Conservation (phyloP, 2,797 vertebrate species). For the Buphagus erythrorhynchus region DNA sequence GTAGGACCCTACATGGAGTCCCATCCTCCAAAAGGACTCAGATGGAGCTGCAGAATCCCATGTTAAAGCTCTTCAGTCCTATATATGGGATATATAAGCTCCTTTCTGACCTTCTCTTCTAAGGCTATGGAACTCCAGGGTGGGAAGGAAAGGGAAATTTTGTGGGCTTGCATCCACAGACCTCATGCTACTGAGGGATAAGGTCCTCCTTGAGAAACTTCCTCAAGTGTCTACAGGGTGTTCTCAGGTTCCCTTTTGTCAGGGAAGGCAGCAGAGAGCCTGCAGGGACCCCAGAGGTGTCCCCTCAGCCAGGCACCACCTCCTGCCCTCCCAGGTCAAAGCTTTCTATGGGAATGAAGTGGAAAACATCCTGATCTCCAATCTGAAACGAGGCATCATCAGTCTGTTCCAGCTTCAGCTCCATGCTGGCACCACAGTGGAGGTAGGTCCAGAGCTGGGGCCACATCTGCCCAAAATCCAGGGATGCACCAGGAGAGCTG, state of each 20-base stretch:
- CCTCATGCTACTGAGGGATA: not conserved
- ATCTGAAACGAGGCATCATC: constrained; percentile 66
- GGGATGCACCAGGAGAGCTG: not conserved
- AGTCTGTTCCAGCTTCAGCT: constrained; percentile 70
- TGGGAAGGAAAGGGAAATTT: not conserved
- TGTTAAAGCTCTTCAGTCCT: not conserved
- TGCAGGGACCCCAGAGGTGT: rapidly evolving
- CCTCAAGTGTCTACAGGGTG: not conserved
- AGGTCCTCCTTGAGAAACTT: not conserved
- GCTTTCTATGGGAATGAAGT: not conserved
- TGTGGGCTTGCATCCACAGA: not conserved
- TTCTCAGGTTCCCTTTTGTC: not conserved
- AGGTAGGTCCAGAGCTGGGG: constrained; percentile 38
- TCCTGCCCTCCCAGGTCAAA: constrained; percentile 38
- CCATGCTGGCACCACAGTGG: not conserved
- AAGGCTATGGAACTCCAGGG: not conserved
- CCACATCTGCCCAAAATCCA: not conserved
- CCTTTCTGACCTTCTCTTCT: not conserved
- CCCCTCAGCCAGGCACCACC: not conserved
- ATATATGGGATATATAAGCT: not conserved
- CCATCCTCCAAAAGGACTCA: not conserved
- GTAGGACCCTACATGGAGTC: not conserved
- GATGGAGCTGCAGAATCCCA: not conserved
- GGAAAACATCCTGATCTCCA: not conserved
- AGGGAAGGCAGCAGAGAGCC: not conserved